Conservation (phyloP, 2,113 vertebrate genomes). For the Tyto alba region DNA sequence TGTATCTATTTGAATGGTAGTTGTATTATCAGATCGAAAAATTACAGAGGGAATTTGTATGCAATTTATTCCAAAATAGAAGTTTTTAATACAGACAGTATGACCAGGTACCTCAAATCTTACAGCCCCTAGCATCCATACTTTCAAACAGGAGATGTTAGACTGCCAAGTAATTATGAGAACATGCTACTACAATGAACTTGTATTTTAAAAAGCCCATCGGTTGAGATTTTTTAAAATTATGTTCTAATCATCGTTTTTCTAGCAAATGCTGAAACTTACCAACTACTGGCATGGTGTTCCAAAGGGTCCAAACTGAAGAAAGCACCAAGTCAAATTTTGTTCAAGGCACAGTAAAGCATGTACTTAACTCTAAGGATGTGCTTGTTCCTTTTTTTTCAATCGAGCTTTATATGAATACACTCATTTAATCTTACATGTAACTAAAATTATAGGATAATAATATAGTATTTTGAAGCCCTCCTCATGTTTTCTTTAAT, state of each 20-base stretch:
- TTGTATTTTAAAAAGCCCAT: neutral
- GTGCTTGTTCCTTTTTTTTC: neutral
- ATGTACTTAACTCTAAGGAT: neutral
- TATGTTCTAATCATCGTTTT: neutral
- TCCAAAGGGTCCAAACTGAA: neutral
- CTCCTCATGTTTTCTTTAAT: neutral
- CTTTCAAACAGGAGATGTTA: neutral
- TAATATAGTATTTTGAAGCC: neutral
- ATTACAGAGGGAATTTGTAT: neutral
- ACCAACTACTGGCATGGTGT: neutral
- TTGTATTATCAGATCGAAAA: neutral
- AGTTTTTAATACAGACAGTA: neutral
- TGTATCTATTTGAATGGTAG: neutral
- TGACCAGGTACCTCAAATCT: neutral
- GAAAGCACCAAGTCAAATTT: neutral
- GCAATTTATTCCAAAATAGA: neutral
- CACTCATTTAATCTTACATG: neutral
- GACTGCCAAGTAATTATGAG: neutral
- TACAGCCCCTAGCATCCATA: neutral
- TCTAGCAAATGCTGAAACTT: neutral
- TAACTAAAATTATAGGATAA: neutral
- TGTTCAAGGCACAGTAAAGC: neutral
- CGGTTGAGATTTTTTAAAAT: neutral
- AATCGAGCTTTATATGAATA: neutral
- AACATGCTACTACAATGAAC: neutral